Evolutionary conservation across 2,888 invertebrate genomes (phyloP), one percentile per base, ranked within the genome.

Genomic region (Caenorhabditis afra): DNA sequence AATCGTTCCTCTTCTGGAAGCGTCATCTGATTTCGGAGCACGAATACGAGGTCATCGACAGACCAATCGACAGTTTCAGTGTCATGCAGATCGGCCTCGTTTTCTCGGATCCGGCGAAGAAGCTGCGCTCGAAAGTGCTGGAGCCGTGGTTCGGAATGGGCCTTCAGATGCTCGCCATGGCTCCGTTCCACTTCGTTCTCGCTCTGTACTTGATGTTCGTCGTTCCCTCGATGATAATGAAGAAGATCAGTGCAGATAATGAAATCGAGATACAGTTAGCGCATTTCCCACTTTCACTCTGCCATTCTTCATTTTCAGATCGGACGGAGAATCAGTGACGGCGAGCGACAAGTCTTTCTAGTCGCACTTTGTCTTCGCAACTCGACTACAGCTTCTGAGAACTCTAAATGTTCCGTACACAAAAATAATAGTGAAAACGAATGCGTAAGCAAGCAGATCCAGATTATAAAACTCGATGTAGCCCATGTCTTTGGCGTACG

Each of bases 21-120:
- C 7, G 29, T 4, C 5, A 11, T 0, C 12, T 73, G 7, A 23
- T 58, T 1, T 58, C 57, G 1, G 10, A 18, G 1, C n/a, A 35
- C 23, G 10, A 11, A 1, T 23, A 35, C 16, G 45, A 35, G 14
- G 14, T 71, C 1, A 22, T 62, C n/a, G 3, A 29, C 16, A 3
- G 22, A 53, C 11, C 41, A 0, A 8, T n/a, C 11, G 39, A 64
- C n/a, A 55, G 16, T 0, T 16, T 20, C 7, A 47, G 23, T n/a
- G 53, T 50, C 7, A 64, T 73, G 57, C 73, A 73, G 18, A 18
- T 62, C 12, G 64, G 64, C 44, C 39, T 62, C 12, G 64, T 73
- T 12, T 64, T 73, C 14, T 55, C 55, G 44, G 64, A 73, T 55
- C 73, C 73, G 0, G 57, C 57, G 1, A 65, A 50, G 23, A 73